Base-by-base conservation (phyloP, 2,888 invertebrate genomes). In the Gastracanthus pulcherrimus region DNA sequence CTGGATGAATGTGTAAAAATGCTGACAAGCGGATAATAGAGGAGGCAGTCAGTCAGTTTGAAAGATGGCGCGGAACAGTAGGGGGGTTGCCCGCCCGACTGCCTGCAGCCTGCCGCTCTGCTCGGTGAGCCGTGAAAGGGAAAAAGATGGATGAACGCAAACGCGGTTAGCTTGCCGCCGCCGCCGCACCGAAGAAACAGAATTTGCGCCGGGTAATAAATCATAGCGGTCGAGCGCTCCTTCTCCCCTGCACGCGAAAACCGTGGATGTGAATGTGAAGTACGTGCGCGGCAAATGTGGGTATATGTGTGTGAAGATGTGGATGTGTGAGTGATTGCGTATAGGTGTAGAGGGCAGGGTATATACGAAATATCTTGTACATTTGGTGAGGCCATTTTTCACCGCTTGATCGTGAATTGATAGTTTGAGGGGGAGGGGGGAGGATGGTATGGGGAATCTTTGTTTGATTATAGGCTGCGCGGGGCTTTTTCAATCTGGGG, bases 11-110 rank as follows among this genome's bases (percentile, higher is more conserved):
- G 90, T 91, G 90, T 90, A 91, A 91, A 91, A 91, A 91, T 90
- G 91, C 90, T 91, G 91, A 91, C 91, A 91, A 90, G 90, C 91
- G 91, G 90, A 90, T 91, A 91, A 91, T 91, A 91, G 90, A 91
- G 90, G 90, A 90, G 90, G 90, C 89, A 91, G 91, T 91, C 91
- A 90, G 91, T 91, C 91, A 90, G 88, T 90, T 90, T 91, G 91
- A 91, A 89, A 91, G 90, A 91, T 91, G 91, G 90, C 87, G 88
- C 88, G 88, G 89, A 90, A 90, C 89, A 89, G 88, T 87, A 86
- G 86, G 84, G 84, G 86, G 86, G 60, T 72, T 58, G n/a, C 58
- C 45, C 34, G 51, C 72, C 79, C 23, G 60, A n/a, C n/a, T n/a
- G n/a, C n/a, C 66, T 13, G 48, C 75, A 13, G 41, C 70, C 66